Base-by-base conservation (phyloP, 1,140 invertebrate genomes). In the Asbolus verrucosus region DNA sequence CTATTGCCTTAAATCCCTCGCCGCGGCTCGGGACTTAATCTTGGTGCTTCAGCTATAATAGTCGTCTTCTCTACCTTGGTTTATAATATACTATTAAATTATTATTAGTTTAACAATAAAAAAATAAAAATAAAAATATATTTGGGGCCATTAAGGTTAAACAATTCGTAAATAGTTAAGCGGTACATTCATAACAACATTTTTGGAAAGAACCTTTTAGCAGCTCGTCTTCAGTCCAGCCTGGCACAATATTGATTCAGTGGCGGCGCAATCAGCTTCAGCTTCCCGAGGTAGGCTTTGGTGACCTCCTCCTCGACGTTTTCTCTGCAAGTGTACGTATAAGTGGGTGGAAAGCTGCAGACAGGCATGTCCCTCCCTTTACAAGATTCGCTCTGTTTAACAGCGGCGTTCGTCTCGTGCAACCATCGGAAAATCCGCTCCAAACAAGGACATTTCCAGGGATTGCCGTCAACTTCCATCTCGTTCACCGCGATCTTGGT, bases 361-460 rank as follows among this genome's bases (percentile, higher is more conserved):
- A 70, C 46, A 5, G 68, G 43, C 8, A 71, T 39, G 2, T 54
- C 27, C 1, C 61, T 19, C 9, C 19, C n/a, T 8, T 6, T 31
- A 19, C 60, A 36, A 11, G 19, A 38, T 11, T 46, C 9, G 1
- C 2, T n/a, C 9, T 3, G 11, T 54, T 11, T 62, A 9, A 61
- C 36, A n/a, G 46, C 54, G 15, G 9, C 41, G 24, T 67, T 67
- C 13, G 8, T 69, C 13, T 13, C 6, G 18, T n/a, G n/a, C 11
- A 62, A 6, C 67, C 67, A 69, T 8, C 11, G 13, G 27, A 6
- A 11, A 18, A 69, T 62, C 15, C 21, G 6, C 1, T 62, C 30
- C 21, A 69, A 27, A 69, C 67, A 69, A 1, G 14, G 16, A 62
- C 67, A 69, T 6, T 62, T 69, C 67, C 67, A 69, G 16, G 67